Conservation (phyloP, 2,113 vertebrate species). For the Pardalotus punctatus region DNA sequence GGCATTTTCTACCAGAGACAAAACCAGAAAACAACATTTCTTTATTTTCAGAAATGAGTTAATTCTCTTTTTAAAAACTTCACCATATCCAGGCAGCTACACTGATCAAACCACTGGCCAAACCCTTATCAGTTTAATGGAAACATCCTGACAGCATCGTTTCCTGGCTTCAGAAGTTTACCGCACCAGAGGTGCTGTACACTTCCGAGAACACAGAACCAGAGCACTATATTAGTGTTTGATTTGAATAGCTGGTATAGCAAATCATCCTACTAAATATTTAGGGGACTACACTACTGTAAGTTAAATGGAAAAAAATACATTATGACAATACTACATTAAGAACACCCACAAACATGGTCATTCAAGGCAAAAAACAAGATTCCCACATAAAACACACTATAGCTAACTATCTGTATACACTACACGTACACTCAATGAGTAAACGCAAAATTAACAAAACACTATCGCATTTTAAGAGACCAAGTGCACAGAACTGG, state of each 20-base stretch:
- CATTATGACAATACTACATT: background rate
- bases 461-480: background rate
- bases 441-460: background rate
- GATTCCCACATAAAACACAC: background rate
- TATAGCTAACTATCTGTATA: background rate
- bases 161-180: background rate
- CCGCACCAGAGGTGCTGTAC: background rate
- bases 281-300: background rate
- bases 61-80: background rate
- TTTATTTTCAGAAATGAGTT: background rate
- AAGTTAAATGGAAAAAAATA: background rate
- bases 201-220: background rate
- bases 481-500: background rate
- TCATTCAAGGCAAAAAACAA: background rate
- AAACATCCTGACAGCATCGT: background rate
- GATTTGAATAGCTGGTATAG: background rate
- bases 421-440: rapidly evolving
- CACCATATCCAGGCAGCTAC: background rate
- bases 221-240: background rate
- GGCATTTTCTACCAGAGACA: background rate
- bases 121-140: background rate
- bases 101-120: background rate
- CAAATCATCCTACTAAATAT: background rate
- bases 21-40: background rate
- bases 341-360: background rate